Evolutionary conservation across 2,888 invertebrate genomes (phyloP).

Genomic region (Scaptomyza flava): DNA sequence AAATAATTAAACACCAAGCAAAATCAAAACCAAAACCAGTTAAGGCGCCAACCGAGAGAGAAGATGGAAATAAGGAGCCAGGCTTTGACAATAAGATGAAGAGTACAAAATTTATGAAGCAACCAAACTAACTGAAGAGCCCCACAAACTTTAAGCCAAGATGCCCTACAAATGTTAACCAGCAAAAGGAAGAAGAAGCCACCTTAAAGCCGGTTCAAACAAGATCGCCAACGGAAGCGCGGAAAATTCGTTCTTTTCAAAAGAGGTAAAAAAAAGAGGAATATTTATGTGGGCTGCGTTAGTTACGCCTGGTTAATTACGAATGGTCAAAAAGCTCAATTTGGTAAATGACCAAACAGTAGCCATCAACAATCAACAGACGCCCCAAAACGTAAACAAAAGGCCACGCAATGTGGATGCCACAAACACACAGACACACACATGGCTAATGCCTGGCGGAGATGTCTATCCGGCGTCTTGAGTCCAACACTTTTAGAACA

Average conservation of each 20-base stretch:
- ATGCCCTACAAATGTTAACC: conserved; percentile 64
- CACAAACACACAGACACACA: not conserved
- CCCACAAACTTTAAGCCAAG: conserved; percentile 32
- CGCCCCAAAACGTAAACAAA: conserved; percentile 65
- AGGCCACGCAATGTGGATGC: conserved; percentile 60
- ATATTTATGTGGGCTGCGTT: conserved; percentile 27
- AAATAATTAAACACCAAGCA: conserved; percentile 60
- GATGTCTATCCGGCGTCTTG: conserved; percentile 33
- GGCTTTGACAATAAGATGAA: not conserved
- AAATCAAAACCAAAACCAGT: conserved; percentile 63
- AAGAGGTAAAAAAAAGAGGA: conserved; percentile 6
- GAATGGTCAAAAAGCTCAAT: conserved; percentile 53
- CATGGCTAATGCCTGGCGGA: conserved; percentile 49
- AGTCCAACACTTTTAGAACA: conserved; percentile 54
- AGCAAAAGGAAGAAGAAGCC: conserved; percentile 16
- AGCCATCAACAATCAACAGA: conserved; percentile 49
- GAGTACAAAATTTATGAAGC: conserved; percentile 56
- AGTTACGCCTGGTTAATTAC: conserved; percentile 65
- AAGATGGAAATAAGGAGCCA: conserved; percentile 7
- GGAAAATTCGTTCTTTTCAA: conserved; percentile 46
- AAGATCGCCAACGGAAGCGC: conserved; percentile 61
- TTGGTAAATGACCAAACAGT: conserved; percentile 73
- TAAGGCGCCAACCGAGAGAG: conserved; percentile 27
- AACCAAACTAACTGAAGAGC: conserved; percentile 41
- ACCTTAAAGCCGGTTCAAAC: conserved; percentile 3